Evolutionary conservation across 2,888 invertebrate genomes (phyloP), one percentile per base, ranked within the genome.

Genomic region (Erebia ligea): DNA sequence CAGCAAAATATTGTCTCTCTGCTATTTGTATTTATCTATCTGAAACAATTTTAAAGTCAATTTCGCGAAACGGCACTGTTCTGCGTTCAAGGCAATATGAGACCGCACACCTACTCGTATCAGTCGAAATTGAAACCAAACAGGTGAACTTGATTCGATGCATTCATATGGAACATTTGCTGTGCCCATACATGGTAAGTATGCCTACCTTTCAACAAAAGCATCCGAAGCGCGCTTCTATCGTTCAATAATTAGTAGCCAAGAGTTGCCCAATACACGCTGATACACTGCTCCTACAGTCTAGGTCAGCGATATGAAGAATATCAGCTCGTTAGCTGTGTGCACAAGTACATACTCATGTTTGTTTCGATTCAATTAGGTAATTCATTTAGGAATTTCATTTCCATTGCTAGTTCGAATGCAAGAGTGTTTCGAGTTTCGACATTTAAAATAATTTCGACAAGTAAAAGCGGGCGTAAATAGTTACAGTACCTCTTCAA

Each of bases 171-270:
- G 69, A 71, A 73, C 62, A 71, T 69, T 68, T 69, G 66, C 52
- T 54, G 65, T 66, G 59, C 48, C 34, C n/a, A 42, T 13, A 50
- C 34, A 34, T 15, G 50, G 13, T 57, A 42, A 59, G 68, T 63
- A 66, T 64, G 67, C 15, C 61, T 21, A 57, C 61, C 56, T 67
- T 69, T 45, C 61, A 50, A 57, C 64, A 65, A 56, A 56, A 67
- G 61, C 69, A 50, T 67, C 56, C 62, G 17, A 25, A 21, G 15
- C 56, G 56, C 65, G 65, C 68, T 62, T 34, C 70, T 69, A 69
- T 68, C 62, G 65, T 73, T 70, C 69, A 75, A 71, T 75, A 75
- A 71, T 75, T 71, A 73, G 69, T 52, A 61, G 42, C 68, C 54
- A 58, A 68, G 56, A 63, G 21, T 6, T 62, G 45, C 21, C 45